These are phyloP conservation scores for Globodera rostochiensis DNA, from an alignment of 1,140 invertebrate genomes.

Conservation along the genomic window DNA sequence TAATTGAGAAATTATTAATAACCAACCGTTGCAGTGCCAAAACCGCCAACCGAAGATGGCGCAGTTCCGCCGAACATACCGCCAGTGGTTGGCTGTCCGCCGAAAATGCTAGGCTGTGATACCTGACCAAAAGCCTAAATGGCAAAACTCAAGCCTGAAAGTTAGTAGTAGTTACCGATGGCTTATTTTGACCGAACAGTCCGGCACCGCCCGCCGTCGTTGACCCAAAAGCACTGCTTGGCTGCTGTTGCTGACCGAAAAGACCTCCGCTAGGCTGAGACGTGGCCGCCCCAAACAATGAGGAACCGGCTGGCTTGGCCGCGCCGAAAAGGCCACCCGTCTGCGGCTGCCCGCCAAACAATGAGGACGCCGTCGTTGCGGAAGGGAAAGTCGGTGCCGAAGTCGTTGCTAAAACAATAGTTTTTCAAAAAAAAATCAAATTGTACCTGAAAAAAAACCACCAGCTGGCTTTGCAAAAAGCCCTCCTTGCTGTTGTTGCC, in stretches of 20 bases:
- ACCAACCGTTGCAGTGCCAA: conserved; percentile 21
- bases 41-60: background rate
- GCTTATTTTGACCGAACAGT: conserved; percentile 14
- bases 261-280: conserved; percentile 1
- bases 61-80: conserved; percentile 2
- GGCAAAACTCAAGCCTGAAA: background rate
- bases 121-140: conserved; percentile 27
- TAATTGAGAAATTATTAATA: background rate
- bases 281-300: conserved; percentile 15
- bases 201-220: background rate
- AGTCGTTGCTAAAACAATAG: background rate
- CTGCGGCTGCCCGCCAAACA: conserved; percentile 16
- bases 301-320: background rate
- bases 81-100: conserved; percentile 4
- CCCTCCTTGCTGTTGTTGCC: background rate
- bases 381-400: conserved; percentile 8
- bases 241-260: conserved; percentile 7
- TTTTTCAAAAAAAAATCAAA: background rate
- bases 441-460: background rate
- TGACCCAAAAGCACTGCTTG: background rate
- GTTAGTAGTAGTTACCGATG: background rate
- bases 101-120: conserved; percentile 22
- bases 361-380: conserved; percentile 6
- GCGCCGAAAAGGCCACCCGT: conserved; percentile 13
- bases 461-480: background rate